A percentile compares a stretch with the other conserved stretches of the same genome.
Evolutionary conservation across 2,113 vertebrate species (phyloP).

Genomic region (Sylvietta virens): DNA sequence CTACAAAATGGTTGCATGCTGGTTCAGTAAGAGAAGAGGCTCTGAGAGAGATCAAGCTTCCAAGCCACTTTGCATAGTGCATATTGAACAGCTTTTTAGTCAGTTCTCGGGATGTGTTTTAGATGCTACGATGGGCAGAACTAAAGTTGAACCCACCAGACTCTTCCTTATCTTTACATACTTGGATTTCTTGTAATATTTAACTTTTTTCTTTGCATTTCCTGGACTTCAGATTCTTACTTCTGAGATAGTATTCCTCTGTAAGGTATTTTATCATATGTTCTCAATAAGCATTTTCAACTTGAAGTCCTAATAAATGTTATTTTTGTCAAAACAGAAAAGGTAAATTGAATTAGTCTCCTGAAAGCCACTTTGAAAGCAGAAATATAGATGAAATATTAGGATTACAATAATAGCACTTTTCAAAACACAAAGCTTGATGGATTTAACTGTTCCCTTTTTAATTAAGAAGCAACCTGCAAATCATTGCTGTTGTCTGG

Average conservation of each 20-base stretch:
- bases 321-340: not conserved
- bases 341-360: not conserved
- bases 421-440: not conserved
- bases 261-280: not conserved
- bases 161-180: not conserved
- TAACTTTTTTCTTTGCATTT: not conserved
- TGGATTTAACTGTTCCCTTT: not conserved
- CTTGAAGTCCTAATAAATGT: not conserved
- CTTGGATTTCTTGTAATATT: not conserved
- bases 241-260: not conserved
- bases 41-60: not conserved
- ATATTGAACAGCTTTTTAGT: not conserved
- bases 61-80: not conserved
- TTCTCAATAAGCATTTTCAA: not conserved
- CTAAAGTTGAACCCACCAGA: not conserved
- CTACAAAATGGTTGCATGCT: not conserved
- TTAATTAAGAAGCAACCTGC: constrained; percentile 41
- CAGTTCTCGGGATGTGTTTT: not conserved
- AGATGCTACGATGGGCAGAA: not conserved
- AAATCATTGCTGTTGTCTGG: not conserved
- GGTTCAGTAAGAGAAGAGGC: not conserved
- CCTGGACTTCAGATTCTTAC: not conserved
- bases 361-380: not conserved
- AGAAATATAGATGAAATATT: not conserved
- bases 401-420: not conserved